Percentiles rank a stretch among this genome's conserved stretches.
These are phyloP conservation scores for Corythornis cristatus DNA, from an alignment of 2,113 vertebrate species.

Conservation along the genomic window DNA sequence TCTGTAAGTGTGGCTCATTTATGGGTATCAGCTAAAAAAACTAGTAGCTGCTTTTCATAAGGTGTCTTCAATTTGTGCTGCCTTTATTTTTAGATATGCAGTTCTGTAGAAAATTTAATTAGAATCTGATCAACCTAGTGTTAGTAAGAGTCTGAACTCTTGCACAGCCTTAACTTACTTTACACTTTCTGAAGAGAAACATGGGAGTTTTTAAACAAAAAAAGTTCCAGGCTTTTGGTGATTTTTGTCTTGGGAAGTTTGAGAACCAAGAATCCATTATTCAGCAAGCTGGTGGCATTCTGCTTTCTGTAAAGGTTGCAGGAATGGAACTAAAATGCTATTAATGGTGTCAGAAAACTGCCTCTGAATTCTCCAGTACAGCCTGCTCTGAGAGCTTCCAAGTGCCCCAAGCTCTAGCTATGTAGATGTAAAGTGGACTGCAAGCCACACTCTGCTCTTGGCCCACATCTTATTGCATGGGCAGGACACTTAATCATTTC, in stretches of 20 bases:
- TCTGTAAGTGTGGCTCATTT: neutral
- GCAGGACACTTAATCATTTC: neutral
- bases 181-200: neutral
- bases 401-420: neutral
- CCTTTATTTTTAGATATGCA: neutral
- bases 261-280: neutral
- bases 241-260: neutral
- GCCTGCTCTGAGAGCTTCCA: neutral
- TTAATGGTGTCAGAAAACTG: neutral
- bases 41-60: neutral
- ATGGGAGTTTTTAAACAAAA: neutral
- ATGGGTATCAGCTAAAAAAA: neutral
- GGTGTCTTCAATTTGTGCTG: neutral
- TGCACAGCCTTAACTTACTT: neutral
- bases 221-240: fast-evolving
- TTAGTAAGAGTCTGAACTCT: neutral
- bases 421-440: neutral
- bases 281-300: neutral
- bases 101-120: neutral
- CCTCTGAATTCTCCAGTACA: fast-evolving
- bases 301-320: neutral
- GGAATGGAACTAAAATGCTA: neutral
- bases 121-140: neutral
- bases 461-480: neutral
- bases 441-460: neutral